phyloP scores from a whole-genome alignment of 2,113 vertebrate species.

The Sclerurus mexicanus region DNA sequence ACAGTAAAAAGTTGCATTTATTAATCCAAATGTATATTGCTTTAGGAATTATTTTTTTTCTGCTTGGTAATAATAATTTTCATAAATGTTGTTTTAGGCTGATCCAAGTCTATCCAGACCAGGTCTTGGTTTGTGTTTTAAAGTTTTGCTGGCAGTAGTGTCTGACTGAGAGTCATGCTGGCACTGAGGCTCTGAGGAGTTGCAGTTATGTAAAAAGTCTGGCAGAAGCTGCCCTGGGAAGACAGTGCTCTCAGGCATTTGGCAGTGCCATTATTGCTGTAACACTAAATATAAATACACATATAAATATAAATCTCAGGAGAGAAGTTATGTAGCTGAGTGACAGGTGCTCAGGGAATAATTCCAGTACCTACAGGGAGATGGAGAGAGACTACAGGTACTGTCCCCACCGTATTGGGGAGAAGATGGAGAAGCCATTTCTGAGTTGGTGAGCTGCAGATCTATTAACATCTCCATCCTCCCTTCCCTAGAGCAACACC shows the following conservation, averaged over 20 bases:
- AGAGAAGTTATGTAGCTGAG: not conserved
- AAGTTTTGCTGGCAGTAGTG: not conserved
- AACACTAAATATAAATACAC: not conserved
- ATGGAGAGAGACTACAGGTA: not conserved
- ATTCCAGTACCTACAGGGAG: not conserved
- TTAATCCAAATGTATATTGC: not conserved
- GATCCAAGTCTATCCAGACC: not conserved
- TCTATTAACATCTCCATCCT: not conserved
- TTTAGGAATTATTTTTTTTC: not conserved
- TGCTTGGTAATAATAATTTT: not conserved
- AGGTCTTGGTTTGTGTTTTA: not conserved
- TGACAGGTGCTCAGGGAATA: not conserved
- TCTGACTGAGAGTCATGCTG: not conserved
- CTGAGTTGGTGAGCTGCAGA: not conserved
- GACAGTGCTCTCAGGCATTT: not conserved
- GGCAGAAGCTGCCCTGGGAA: not conserved
- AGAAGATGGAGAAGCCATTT: not conserved
- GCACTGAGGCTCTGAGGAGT: not conserved
- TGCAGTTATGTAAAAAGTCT: not conserved
- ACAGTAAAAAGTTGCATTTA: not conserved
- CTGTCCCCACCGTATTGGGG: rapidly evolving
- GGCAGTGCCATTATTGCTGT: not conserved
- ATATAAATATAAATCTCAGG: not conserved
- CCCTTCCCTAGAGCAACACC: not conserved
- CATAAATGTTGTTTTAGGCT: not conserved